phyloP scores from a whole-genome alignment of 2,888 invertebrate species.

The Nasonovia ribisnigri region DNA sequence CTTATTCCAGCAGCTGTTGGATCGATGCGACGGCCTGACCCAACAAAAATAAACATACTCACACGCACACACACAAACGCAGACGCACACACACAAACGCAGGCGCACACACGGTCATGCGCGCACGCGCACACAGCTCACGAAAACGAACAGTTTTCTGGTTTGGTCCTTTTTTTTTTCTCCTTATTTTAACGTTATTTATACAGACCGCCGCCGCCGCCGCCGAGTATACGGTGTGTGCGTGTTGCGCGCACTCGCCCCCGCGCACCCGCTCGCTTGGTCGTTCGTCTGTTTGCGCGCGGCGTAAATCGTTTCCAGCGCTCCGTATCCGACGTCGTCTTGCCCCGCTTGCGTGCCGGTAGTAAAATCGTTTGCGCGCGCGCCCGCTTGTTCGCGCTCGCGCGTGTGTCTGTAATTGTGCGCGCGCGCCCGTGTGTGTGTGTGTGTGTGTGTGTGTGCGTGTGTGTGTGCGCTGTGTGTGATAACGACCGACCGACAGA shows the following conservation, averaged over 20 bases:
- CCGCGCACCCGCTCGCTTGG: background rate
- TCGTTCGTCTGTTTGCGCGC: background rate
- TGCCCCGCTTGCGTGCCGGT: background rate
- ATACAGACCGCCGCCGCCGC: background rate
- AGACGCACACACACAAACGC: background rate
- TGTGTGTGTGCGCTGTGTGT: background rate
- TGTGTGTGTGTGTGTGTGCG: background rate
- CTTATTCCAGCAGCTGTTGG: constrained; percentile 41
- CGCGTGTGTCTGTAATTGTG: background rate
- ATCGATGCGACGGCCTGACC: constrained; percentile 48
- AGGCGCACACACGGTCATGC: background rate
- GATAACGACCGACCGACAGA: constrained; percentile 43
- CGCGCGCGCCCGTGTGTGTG: background rate
- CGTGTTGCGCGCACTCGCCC: background rate
- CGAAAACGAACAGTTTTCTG: background rate
- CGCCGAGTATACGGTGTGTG: background rate
- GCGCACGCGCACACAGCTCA: background rate
- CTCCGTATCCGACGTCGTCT: background rate
- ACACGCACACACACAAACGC: background rate
- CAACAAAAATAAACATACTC: constrained; percentile 36
- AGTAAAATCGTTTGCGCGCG: background rate
- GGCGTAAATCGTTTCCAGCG: constrained; percentile 10
- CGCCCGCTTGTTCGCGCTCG: background rate
- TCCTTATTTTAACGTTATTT: background rate
- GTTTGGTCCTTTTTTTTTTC: constrained; percentile 33